Base-by-base conservation (phyloP, 2,888 invertebrate species). In the Drosophila formosana region DNA sequence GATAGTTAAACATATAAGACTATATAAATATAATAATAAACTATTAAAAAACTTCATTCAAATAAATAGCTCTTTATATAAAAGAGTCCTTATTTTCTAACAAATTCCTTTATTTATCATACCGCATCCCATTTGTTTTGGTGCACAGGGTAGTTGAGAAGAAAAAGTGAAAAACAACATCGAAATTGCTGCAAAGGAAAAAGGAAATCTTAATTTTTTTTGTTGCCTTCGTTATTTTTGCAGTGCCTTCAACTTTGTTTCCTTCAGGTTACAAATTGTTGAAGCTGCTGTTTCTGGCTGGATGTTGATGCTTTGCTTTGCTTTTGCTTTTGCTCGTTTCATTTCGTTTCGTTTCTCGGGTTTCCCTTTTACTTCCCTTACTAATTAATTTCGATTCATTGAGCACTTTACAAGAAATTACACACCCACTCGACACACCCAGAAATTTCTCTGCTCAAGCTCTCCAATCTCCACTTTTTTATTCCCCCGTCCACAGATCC, bases 371-470 rank as follows among this genome's bases (percentile, higher is more conserved):
- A 74, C 77, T 84, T 89, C 84, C 77, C 67, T 71, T 83, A 87
- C 77, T 87, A 88, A 89, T 90, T 90, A 89, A 88, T 89, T 89
- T 85, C 90, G 85, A 83, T 89, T 90, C 89, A 89, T 87, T 90
- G 90, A 89, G 85, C 89, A 74, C 77, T 85, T 82, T 78, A 83
- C 83, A 82, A 86, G 80, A 75, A 82, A 88, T 88, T 86, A 83
- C 86, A 84, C 78, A 80, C 82, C 82, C 82, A 80, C 80, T 73
- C 67, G 49, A 72, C 65, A 41, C n/a, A 43, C 53, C 34, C 23
- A 37, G 18, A 56, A 50, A 30, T 37, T 23, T 37, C 43, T 28
- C 45, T 52, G 11, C 23, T 34, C 34, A 30, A 55, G 23, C 37
- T 46, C n/a, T 13, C 39, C 9, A 55, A 45, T 45, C 46, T 56